Base-by-base conservation (phyloP, 53 echinoderm and acorn worm species). In the Paracentrotus lividus region DNA sequence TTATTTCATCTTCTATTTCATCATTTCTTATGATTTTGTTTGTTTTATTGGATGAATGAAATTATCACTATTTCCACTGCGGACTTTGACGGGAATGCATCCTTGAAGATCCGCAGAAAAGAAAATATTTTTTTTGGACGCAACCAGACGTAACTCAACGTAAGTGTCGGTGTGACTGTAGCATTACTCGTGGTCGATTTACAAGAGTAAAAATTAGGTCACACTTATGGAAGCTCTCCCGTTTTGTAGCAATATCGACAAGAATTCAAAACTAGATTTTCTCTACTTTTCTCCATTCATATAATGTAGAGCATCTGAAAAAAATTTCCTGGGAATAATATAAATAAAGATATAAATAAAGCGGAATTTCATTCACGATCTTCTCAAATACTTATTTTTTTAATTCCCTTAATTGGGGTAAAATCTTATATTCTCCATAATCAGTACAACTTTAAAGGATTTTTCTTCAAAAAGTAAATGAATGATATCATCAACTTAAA, bases 111-210 rank as follows among this genome's bases (percentile, higher is more conserved):
- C n/a, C n/a, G n/a, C n/a, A n/a, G n/a, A n/a, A n/a, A n/a, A n/a
- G n/a, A n/a, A n/a, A n/a, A n/a, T n/a, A n/a, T n/a, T n/a, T n/a
- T n/a, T n/a, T n/a, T n/a, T n/a, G n/a, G n/a, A n/a, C n/a, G n/a
- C n/a, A n/a, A n/a, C n/a, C n/a, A n/a, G n/a, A n/a, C n/a, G n/a
- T n/a, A n/a, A n/a, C n/a, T n/a, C n/a, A n/a, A n/a, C n/a, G n/a
- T n/a, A n/a, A n/a, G n/a, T n/a, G n/a, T n/a, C n/a, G n/a, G n/a
- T n/a, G n/a, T n/a, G n/a, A n/a, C n/a, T n/a, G n/a, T n/a, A n/a
- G n/a, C n/a, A n/a, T n/a, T n/a, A n/a, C n/a, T n/a, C n/a, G 52
- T 72, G 72, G 20, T 72, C 38, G 72, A 16, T 72, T 72, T 72
- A 40, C 40, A n/a, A 38, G 72, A 72, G 14, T 31, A 21, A 40